A percentile compares a stretch with the other conserved stretches of the same genome.
phyloP scores from a whole-genome alignment of 2,888 invertebrate species.

The Aphrophora alni region DNA sequence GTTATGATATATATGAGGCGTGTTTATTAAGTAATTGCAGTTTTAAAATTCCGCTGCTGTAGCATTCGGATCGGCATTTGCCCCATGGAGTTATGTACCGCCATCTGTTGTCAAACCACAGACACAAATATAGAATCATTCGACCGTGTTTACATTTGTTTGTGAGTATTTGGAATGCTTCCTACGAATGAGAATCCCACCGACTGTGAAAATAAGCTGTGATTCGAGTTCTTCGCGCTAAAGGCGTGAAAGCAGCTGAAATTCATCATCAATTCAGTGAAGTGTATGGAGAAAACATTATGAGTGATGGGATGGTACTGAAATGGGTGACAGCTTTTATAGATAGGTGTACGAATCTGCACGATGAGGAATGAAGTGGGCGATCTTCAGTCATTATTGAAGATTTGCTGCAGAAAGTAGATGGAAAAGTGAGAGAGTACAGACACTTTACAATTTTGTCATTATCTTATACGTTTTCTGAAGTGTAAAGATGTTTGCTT shows the following conservation, averaged over 20 bases:
- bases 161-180: not conserved
- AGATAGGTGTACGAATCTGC: constrained; percentile 16
- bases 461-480: constrained; percentile 38
- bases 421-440: constrained; percentile 42
- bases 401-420: constrained; percentile 40
- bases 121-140: not conserved
- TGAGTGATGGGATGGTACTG: constrained; percentile 47
- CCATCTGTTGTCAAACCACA: not conserved
- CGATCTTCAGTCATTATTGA: constrained; percentile 44
- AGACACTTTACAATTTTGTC: constrained; percentile 42
- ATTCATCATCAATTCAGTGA: constrained; percentile 47
- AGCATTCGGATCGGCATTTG: not conserved
- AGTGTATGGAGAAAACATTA: constrained; percentile 47
- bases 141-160: not conserved
- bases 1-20: not conserved
- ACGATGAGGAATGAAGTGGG: constrained; percentile 40
- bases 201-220: constrained; percentile 32
- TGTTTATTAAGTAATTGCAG: not conserved
- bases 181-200: not conserved
- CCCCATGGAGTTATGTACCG: not conserved
- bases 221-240: constrained; percentile 43
- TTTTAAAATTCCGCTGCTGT: not conserved
- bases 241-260: constrained; percentile 43
- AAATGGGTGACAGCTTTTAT: constrained; percentile 38
- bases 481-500: not conserved